These are phyloP conservation scores for Anoplius nigerrimus DNA, from an alignment of 2,888 invertebrate species.

Conservation along the genomic window DNA sequence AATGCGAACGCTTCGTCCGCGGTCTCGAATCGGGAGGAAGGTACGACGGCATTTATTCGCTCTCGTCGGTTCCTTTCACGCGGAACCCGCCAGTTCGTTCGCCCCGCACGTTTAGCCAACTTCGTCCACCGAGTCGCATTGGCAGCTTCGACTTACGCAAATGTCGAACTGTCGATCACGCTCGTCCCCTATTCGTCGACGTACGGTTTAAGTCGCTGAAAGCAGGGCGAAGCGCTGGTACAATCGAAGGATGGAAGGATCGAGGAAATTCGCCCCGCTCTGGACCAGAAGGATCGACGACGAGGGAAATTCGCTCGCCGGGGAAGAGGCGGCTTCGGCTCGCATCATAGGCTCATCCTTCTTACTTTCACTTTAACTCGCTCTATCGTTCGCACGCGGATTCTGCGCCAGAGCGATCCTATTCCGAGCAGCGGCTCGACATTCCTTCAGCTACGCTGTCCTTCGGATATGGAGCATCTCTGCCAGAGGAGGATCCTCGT, in stretches of 20 bases:
- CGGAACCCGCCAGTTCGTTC: neutral
- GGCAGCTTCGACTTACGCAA: too few relatives aligned
- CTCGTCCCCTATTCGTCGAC: too few relatives aligned
- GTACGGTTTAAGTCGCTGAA: too few relatives aligned
- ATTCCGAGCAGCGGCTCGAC: neutral
- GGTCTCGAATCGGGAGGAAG: too few relatives aligned
- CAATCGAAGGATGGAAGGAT: too few relatives aligned
- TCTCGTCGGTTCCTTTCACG: constrained; percentile 4
- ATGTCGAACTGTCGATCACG: too few relatives aligned
- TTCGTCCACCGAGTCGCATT: neutral
- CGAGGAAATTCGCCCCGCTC: too few relatives aligned
- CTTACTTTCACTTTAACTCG: constrained; percentile 64
- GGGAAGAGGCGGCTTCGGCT: constrained; percentile 1
- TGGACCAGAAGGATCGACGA: neutral
- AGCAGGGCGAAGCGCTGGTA: too few relatives aligned
- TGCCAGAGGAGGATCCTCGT: neutral
- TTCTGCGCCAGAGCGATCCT: constrained; percentile 17
- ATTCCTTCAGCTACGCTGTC: neutral
- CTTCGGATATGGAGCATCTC: constrained; percentile 4
- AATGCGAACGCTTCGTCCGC: too few relatives aligned
- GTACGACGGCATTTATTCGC: too few relatives aligned
- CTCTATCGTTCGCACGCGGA: constrained; percentile 43
- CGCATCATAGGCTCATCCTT: constrained; percentile 53
- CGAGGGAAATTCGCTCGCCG: neutral
- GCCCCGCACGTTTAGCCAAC: neutral